Conservation (phyloP, 1,140 invertebrate genomes). For the Listronotus oregonensis region DNA sequence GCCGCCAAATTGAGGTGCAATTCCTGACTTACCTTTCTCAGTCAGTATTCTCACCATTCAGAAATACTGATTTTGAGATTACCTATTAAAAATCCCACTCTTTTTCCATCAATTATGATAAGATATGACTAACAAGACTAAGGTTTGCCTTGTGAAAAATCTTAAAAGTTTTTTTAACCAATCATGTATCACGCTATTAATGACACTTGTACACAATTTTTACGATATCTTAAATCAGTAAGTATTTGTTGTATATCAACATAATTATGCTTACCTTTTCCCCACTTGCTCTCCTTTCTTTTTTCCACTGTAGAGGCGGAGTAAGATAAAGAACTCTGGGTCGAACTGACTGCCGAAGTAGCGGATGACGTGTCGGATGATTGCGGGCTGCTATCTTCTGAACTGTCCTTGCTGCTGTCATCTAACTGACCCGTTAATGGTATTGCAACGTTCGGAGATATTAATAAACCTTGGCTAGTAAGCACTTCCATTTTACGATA, state of each 20-base stretch:
- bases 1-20: too few species aligned
- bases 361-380: slow-evolving; percentile 51
- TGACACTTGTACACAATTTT: too few species aligned
- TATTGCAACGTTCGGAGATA: slow-evolving; percentile 59
- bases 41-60: too few species aligned
- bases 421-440: slow-evolving; percentile 47
- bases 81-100: too few species aligned
- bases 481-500: slow-evolving; percentile 82
- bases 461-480: slow-evolving; percentile 71
- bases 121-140: too few species aligned
- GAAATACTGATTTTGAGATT: too few species aligned
- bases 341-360: slow-evolving; percentile 50
- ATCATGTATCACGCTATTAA: too few species aligned
- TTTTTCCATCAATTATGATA: too few species aligned
- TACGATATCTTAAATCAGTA: too few species aligned
- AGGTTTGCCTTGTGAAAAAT: too few species aligned
- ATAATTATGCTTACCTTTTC: slow-evolving; percentile 55
- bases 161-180: too few species aligned
- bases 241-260: neutral
- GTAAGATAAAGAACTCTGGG: slow-evolving; percentile 46
- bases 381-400: slow-evolving; percentile 54
- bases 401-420: slow-evolving; percentile 53
- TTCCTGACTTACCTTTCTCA: too few species aligned
- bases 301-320: slow-evolving; percentile 50
- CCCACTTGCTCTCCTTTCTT: slow-evolving; percentile 63